Base-by-base conservation (phyloP, 2,113 vertebrate species). In the Callaeas wilsoni region DNA sequence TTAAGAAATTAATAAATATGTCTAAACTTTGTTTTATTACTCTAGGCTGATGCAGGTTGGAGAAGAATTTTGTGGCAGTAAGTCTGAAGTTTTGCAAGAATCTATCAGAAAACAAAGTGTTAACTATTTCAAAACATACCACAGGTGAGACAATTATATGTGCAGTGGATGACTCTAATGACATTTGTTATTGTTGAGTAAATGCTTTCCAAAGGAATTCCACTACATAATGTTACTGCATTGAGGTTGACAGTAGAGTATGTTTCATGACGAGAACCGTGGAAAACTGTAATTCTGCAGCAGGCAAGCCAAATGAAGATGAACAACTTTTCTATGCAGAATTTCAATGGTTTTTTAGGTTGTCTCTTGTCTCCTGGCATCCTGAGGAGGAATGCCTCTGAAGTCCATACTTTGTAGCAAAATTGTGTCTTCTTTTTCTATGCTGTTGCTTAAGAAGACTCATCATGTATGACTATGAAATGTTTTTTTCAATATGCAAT, bases 81-180 rank as follows among this genome's bases (percentile, higher is more conserved):
- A 98, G 93, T 99, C 99, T 20, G 99, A 99, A 97, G 99, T 99
- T 91, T 98, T 99, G 94, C 99, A 99, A 97, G 99, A 99, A 91
- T 99, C 99, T 46, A 99, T 99, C 96, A 98, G 99, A 97, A 99
- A 98, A 78, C 99, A 99, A 97, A 99, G 99, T 29, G 97, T 99
- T 69, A 99, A 99, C 97, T 99, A 99, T 97, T 99, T 99, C 93
- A 99, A 99, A 94, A 99, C 99, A 87, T 99, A 99, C 96, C 99
- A 99, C 98, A 99, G 99, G 99, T 99, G 92, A 98, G 97, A 87
- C 14, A 65, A 33, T 17, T 59, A 1, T 57, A n/a, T 30, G 44
- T 49, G 22, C 22, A 81, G 53, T 82, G 42, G 18, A 39, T 64
- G 8, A 84, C 73, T 80, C 47, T 82, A 74, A 37, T 16, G 53